Conservation (phyloP, 2,797 vertebrate species). For the Hylomyscus alleni region DNA sequence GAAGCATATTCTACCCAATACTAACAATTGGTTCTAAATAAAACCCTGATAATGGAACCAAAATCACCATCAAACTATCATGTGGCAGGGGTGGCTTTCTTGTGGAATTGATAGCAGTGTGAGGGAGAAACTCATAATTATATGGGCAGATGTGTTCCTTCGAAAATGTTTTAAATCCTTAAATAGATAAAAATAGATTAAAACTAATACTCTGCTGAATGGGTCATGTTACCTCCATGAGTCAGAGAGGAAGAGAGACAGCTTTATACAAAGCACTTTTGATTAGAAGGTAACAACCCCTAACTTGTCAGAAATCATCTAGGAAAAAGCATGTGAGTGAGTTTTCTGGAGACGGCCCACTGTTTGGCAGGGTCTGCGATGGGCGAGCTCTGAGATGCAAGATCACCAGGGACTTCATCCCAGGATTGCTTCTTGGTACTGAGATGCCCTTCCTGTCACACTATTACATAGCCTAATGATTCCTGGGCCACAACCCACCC, state of each 20-base stretch:
- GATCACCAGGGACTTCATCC: no score
- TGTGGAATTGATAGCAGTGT: no score
- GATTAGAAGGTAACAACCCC: neutral
- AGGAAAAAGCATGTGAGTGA: neutral
- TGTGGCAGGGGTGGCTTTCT: no score
- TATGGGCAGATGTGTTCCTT: neutral
- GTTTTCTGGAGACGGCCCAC: no score
- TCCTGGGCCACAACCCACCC: no score
- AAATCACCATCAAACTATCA: neutral
- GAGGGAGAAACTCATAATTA: neutral
- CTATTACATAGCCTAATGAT: no score
- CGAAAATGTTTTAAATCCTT: neutral
- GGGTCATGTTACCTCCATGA: neutral
- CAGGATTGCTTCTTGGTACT: no score
- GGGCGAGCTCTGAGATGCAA: no score
- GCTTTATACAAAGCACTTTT: neutral
- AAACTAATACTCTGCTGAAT: neutral
- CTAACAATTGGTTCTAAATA: neutral
- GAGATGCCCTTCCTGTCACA: no score
- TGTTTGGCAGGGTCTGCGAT: no score
- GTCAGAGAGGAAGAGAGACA: neutral
- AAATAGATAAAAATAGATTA: neutral
- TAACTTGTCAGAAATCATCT: neutral
- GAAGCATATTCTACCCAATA: neutral
- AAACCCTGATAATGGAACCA: neutral